Evolutionary conservation across 2,888 invertebrate genomes (phyloP).

Genomic region (Tricholauxania praeusta): DNA sequence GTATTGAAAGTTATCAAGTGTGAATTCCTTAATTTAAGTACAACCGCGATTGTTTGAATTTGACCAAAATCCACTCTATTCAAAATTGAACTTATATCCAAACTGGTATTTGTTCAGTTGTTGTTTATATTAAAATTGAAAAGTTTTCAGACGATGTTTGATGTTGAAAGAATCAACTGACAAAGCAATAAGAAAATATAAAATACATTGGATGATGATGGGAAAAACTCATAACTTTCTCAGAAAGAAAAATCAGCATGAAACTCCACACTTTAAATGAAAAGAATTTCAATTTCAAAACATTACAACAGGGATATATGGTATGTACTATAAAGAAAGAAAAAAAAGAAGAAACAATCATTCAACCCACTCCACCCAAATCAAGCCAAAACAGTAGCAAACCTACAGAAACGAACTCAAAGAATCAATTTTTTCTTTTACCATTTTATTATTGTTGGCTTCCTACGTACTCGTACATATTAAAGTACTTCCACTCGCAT

Average conservation of each 20-base stretch:
- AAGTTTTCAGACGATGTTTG: slow-evolving; percentile 14
- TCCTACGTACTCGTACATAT: neutral
- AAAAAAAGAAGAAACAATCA: neutral
- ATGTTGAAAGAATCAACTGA: slow-evolving; percentile 18
- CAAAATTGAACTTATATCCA: too few species aligned
- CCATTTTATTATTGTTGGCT: neutral
- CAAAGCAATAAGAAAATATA: slow-evolving; percentile 1
- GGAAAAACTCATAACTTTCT: slow-evolving; percentile 10
- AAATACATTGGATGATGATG: neutral
- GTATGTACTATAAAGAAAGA: neutral
- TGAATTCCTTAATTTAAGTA: too few species aligned
- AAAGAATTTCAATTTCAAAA: slow-evolving; percentile 37
- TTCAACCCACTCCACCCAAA: too few species aligned
- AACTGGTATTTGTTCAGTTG: too few species aligned
- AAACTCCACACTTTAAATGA: slow-evolving; percentile 23
- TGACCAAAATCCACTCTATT: too few species aligned
- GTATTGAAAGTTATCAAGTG: too few species aligned
- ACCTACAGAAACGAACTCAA: neutral
- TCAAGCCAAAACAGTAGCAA: neutral
- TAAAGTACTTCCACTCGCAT: too few species aligned
- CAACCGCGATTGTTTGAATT: too few species aligned
- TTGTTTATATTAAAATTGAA: neutral
- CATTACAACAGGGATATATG: neutral
- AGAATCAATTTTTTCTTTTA: slow-evolving; percentile 28
- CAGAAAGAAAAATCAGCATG: neutral